Evolutionary conservation across 2,797 vertebrate species (phyloP), one percentile per base, ranked within the genome.

Genomic region (Trichosurus vulpecula): DNA sequence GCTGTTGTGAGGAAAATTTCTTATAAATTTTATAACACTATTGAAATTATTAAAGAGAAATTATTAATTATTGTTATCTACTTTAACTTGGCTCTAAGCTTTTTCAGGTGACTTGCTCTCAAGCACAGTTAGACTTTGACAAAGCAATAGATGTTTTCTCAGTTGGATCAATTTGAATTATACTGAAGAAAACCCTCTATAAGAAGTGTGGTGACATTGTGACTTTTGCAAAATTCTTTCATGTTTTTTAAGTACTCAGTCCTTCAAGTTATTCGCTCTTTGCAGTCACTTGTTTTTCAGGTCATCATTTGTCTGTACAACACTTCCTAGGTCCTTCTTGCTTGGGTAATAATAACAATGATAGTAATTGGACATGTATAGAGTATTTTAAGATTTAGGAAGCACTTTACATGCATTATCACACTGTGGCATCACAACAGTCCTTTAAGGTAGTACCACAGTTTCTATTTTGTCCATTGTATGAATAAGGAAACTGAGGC

Each of bases 91-190:
- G 41, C 74, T 27, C 41, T 27, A 22, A 81, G 22, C 19, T 87
- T 87, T 87, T 87, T 47, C 41, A 87, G 22, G 51, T 51, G 74
- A 81, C 74, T 87, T 87, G 2, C 31, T 51, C 41, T 27, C 74
- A 87, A 87, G 41, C 74, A 87, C 41, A 87, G n/a, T 3, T 51
- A 47, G 8, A 87, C 25, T 27, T 87, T 27, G 8, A 87, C 22
- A 87, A 51, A 87, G 22, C 10, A 87, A 87, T 51, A 47, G 22
- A 87, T 27, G 25, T 19, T 47, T 27, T 47, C 41, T 87, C 22
- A 47, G 8, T 51, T 47, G 41, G 10, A 30, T 10, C 92, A 56
- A 94, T 53, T 95, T 54, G 91, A n/a, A 92, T 92, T 97, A 92
- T 90, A 74, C 29, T 93, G 52, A 41, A 81, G 94, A 16, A 53